Evolutionary conservation across 2,797 vertebrate genomes (phyloP).

Genomic region (Heteromormyrus szaboi): DNA sequence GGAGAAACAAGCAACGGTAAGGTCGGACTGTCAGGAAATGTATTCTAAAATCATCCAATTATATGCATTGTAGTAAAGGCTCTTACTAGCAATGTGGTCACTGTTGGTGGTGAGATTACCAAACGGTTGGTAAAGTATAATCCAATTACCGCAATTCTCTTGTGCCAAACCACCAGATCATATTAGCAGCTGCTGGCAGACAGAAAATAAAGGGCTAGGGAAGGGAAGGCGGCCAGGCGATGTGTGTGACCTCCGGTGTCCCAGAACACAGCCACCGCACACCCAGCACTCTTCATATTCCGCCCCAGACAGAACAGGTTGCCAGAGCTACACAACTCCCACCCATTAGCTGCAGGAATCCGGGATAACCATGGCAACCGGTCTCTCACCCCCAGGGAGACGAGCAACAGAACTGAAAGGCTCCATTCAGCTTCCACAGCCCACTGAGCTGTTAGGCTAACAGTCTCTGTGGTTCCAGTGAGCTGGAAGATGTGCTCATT

Average conservation of each 20-base stretch:
- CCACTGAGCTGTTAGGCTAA: constrained; percentile 67
- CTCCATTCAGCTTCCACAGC: constrained; percentile 77
- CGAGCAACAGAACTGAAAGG: constrained; percentile 76
- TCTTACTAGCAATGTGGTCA: background rate
- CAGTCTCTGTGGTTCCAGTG: constrained; percentile 57
- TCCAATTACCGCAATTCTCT: background rate
- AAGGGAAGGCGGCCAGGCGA: constrained; percentile 9
- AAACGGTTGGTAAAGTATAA: constrained; percentile 11
- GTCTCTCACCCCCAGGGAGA: constrained; percentile 83
- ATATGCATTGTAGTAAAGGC: background rate
- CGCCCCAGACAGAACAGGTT: constrained; percentile 70
- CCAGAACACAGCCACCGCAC: constrained; percentile 59
- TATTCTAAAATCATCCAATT: background rate
- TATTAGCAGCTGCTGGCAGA: constrained; percentile 4
- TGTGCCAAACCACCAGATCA: constrained; percentile 7
- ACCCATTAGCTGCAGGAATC: constrained; percentile 87
- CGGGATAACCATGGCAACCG: constrained; percentile 95
- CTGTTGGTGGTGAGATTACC: constrained; percentile 14
- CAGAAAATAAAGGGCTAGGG: background rate
- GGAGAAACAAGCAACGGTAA: background rate
- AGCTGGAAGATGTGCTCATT: constrained; percentile 56
- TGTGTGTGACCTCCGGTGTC: constrained; percentile 60
- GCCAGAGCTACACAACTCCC: constrained; percentile 73
- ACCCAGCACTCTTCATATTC: constrained; percentile 59
- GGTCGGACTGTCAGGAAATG: background rate